phyloP scores from a whole-genome alignment of 92 coral and sea anemone genomes.

The Porites cylindrica region DNA sequence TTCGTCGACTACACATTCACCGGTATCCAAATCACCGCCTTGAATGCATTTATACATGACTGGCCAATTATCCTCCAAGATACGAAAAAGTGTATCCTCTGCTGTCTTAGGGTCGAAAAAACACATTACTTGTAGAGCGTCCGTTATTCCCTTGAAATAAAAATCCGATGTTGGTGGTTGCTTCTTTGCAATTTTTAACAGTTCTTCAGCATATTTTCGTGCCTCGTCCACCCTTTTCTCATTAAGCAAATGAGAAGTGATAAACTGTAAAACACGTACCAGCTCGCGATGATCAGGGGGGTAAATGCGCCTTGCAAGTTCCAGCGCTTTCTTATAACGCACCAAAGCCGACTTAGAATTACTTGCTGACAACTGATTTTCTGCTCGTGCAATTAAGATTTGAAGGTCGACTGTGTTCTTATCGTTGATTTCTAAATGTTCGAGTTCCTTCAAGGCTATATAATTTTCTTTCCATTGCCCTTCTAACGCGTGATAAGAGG shows the following conservation, averaged over 20 bases:
- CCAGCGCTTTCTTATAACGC: background rate
- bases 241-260: background rate
- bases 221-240: background rate
- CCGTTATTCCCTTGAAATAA: background rate
- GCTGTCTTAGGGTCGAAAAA: background rate
- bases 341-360: background rate
- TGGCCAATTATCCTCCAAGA: constrained; percentile 12
- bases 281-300: background rate
- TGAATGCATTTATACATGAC: background rate
- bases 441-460: background rate
- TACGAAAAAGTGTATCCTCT: background rate
- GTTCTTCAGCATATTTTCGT: background rate
- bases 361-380: background rate
- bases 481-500: constrained; percentile 11
- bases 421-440: background rate
- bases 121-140: background rate
- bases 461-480: constrained; percentile 13
- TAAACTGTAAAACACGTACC: background rate
- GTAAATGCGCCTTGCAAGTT: constrained; percentile 5
- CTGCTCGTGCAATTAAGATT: constrained; percentile 8
- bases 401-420: background rate
- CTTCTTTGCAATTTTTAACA: background rate
- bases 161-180: background rate
- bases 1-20: background rate
- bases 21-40: background rate